Percentiles rank a stretch among this genome's conserved stretches.
Conservation (phyloP, 2,797 vertebrate genomes). For the Rhinatrema bivittatum region DNA sequence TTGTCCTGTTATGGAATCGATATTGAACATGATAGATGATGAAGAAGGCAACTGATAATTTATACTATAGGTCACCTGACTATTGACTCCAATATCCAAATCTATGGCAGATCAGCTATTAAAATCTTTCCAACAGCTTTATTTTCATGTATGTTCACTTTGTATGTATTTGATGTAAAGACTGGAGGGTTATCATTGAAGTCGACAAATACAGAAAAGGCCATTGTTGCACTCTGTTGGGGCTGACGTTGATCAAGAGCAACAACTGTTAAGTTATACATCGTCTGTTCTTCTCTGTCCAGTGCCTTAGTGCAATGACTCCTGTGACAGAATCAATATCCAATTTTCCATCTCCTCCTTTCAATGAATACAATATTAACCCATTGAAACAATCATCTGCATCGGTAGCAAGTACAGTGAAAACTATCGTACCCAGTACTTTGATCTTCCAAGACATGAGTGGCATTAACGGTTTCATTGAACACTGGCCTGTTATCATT, state of each 20-base stretch:
- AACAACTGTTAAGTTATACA: constrained; percentile 48
- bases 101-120: constrained; percentile 40
- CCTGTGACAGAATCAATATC: constrained; percentile 42
- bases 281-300: constrained; percentile 51
- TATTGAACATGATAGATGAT: too few relatives aligned
- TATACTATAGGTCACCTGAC: constrained; percentile 39
- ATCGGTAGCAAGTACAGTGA: constrained; percentile 33
- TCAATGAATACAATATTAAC: constrained; percentile 53
- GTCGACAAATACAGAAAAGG: constrained; percentile 42
- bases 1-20: too few relatives aligned
- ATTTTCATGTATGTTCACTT: constrained; percentile 35
- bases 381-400: constrained; percentile 54
- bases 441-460: constrained; percentile 35
- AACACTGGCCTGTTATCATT: constrained; percentile 66
- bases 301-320: constrained; percentile 39
- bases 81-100: constrained; percentile 53
- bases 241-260: constrained; percentile 67
- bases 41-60: too few relatives aligned
- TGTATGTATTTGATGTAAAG: constrained; percentile 39
- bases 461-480: not conserved
- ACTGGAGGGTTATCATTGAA: constrained; percentile 56
- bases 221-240: constrained; percentile 15
- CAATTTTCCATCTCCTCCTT: constrained; percentile 52
- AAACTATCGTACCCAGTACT: constrained; percentile 24
- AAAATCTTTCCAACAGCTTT: constrained; percentile 13